A percentile compares a stretch with the other conserved stretches of the same genome.
Conservation (phyloP, 2,113 vertebrate species). For the Saimiri boliviensis region DNA sequence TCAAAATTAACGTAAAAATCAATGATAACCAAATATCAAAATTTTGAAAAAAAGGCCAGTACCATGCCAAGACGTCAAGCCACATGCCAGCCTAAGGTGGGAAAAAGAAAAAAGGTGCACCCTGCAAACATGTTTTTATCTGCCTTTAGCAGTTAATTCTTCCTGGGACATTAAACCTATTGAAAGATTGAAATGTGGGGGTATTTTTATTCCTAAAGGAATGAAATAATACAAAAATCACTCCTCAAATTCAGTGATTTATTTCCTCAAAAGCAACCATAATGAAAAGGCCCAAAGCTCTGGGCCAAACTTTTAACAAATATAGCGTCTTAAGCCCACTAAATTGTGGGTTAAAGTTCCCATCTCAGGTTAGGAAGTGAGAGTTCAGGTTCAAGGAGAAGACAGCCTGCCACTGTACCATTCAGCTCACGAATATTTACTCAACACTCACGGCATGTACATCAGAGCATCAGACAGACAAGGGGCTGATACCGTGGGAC, state of each 20-base stretch:
- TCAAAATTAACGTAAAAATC: not conserved
- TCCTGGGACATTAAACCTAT: not conserved
- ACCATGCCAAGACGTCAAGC: not conserved
- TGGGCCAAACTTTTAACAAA: not conserved
- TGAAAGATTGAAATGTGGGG: not conserved
- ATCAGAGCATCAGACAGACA: not conserved
- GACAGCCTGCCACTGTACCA: no score
- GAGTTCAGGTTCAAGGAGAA: not conserved
- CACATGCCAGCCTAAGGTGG: not conserved
- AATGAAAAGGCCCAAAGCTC: not conserved
- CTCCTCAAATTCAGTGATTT: not conserved
- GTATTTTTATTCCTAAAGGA: not conserved
- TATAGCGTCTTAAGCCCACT: not conserved
- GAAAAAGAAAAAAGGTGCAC: not conserved
- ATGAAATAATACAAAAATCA: not conserved
- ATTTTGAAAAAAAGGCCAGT: not conserved
- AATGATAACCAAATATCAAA: not conserved
- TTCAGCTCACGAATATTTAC: not conserved
- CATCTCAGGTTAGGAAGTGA: not conserved
- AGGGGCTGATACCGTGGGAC: no score
- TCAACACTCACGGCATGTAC: not conserved
- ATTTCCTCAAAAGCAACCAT: not conserved
- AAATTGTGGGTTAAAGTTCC: not conserved
- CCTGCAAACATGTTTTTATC: not conserved
- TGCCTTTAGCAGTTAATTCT: not conserved